Conservation (phyloP, 1,140 invertebrate genomes). For the Tetragonula clypearis region DNA sequence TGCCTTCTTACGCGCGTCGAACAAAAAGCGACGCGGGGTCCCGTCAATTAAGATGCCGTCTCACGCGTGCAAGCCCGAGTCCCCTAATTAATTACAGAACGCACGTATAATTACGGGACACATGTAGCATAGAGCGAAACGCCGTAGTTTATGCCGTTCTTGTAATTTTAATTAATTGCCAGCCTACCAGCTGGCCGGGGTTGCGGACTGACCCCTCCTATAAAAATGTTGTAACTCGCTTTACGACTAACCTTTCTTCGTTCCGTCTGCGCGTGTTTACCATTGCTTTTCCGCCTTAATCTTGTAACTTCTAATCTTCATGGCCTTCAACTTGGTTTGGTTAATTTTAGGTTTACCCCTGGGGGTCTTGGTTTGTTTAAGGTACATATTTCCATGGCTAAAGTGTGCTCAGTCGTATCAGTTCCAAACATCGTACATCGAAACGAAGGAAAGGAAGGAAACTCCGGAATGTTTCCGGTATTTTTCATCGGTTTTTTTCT, state of each 20-base stretch:
- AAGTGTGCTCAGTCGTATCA: not conserved
- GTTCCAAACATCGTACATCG: not conserved
- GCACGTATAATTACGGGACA: not conserved
- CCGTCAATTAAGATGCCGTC: slow-evolving; percentile 44
- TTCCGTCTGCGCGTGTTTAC: too few species aligned
- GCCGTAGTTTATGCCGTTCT: not conserved
- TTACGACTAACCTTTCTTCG: not conserved
- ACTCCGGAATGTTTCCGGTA: not conserved
- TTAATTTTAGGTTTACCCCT: not conserved
- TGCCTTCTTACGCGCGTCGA: slow-evolving; percentile 7
- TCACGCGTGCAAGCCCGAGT: slow-evolving; percentile 24
- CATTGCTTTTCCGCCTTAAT: not conserved
- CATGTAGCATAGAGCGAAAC: not conserved
- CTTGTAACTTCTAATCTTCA: not conserved
- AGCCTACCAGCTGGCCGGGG: not conserved
- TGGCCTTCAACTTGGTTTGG: too few species aligned
- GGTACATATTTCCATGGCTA: not conserved
- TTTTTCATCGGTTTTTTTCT: not conserved
- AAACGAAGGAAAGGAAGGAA: too few species aligned
- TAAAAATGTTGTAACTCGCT: not conserved
- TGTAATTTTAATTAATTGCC: slow-evolving; percentile 30
- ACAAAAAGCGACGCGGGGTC: not conserved
- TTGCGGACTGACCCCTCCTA: not conserved
- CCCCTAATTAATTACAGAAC: slow-evolving; percentile 35
- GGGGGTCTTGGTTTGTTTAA: too few species aligned